A percentile compares a stretch with the other conserved stretches of the same genome.
These are phyloP conservation scores for Gryllus bimaculatus DNA, from an alignment of 1,140 invertebrate genomes.

Conservation along the genomic window DNA sequence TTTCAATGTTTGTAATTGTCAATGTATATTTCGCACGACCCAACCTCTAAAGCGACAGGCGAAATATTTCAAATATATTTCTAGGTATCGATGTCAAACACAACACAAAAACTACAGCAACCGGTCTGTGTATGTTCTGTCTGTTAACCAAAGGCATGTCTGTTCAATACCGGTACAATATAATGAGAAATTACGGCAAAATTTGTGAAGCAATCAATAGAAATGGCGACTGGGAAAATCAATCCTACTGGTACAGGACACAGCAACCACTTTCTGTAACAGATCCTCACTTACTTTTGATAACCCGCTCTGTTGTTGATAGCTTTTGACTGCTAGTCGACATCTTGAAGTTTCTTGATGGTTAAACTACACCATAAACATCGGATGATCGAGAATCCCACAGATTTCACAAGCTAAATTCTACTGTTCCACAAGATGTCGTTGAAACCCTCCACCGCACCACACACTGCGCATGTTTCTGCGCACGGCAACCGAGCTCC, in stretches of 20 bases:
- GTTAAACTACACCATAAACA: conserved; percentile 25
- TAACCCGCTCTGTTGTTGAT: conserved; percentile 59
- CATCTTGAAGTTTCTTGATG: conserved; percentile 34
- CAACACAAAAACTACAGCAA: neutral
- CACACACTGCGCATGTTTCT: conserved; percentile 26
- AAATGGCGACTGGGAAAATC: conserved; percentile 40
- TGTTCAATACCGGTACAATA: neutral
- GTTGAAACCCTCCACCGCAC: conserved; percentile 27
- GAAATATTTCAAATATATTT: neutral
- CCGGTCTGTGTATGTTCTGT: neutral
- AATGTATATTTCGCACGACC: neutral
- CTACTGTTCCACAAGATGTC: conserved; percentile 36
- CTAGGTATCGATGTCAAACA: neutral
- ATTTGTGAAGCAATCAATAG: conserved; percentile 34
- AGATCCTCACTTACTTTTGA: conserved; percentile 53
- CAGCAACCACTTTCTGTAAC: conserved; percentile 13
- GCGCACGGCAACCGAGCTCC: conserved; percentile 32
- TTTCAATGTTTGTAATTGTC: neutral
- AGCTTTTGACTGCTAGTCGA: conserved; percentile 53
- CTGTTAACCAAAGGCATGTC: neutral
- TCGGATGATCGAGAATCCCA: conserved; percentile 25
- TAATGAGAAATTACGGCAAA: conserved; percentile 16
- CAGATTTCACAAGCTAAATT: conserved; percentile 31
- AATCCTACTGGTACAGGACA: conserved; percentile 27
- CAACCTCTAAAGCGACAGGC: neutral